Conservation (phyloP, 2,113 vertebrate species). For the Sceloporus undulatus region DNA sequence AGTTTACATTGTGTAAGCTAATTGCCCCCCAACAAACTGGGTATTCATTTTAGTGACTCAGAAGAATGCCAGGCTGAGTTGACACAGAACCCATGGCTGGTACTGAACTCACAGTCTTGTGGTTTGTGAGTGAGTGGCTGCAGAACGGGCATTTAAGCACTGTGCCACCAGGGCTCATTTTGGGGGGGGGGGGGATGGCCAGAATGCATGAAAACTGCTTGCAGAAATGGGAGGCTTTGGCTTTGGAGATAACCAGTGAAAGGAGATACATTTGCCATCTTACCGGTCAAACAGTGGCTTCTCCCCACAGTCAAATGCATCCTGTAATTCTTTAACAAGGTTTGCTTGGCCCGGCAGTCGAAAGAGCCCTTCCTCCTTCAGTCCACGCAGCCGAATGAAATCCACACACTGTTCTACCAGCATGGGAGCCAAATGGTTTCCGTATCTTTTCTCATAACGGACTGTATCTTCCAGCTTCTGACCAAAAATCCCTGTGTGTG, state of each 20-base stretch:
- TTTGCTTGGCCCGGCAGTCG: slow-evolving; percentile 95
- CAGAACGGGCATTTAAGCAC: too few species aligned
- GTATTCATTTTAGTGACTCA: too few species aligned
- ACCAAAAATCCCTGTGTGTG: slow-evolving; percentile 91
- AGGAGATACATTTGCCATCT: slow-evolving; percentile 2
- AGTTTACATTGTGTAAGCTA: too few species aligned
- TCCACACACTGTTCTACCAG: slow-evolving; percentile 97
- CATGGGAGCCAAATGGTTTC: slow-evolving; percentile 91
- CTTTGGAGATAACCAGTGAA: not conserved
- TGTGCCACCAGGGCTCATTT: too few species aligned
- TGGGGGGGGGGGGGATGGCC: too few species aligned
- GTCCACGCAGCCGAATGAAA: slow-evolving; percentile 93
- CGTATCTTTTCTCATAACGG: slow-evolving; percentile 91
- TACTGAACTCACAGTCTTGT: too few species aligned
- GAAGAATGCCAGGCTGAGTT: too few species aligned
- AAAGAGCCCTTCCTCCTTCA: slow-evolving; percentile 95
- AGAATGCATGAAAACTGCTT: too few species aligned
- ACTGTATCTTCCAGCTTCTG: slow-evolving; percentile 98
- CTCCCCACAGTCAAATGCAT: slow-evolving; percentile 96
- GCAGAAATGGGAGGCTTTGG: too few species aligned
- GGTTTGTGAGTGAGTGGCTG: too few species aligned
- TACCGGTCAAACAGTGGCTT: slow-evolving; percentile 97
- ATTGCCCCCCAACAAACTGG: too few species aligned
- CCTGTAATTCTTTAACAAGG: slow-evolving; percentile 96
- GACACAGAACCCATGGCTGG: too few species aligned